Base-by-base conservation (phyloP, 1,140 invertebrate genomes). In the Parapsyche elsis region DNA sequence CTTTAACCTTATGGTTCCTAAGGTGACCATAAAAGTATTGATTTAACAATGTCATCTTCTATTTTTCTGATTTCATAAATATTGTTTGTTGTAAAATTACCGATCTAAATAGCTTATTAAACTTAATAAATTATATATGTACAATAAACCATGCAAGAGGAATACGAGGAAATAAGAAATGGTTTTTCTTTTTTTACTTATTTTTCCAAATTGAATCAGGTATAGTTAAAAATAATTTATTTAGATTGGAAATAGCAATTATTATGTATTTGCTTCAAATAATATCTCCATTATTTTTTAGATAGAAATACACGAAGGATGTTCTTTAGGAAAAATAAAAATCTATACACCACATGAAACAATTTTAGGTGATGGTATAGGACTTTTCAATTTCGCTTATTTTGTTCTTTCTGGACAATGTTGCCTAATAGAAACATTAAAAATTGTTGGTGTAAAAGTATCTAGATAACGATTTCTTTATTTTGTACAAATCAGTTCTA, bases 351-450 rank as follows among this genome's bases (percentile, higher is more conserved):
- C 87, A 5, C 89, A 91, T 78, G 90, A 92, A 84, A 91, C 90
- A 0, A 84, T 93, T 19, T 84, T 92, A n/a, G 92, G 92, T 9
- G 91, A 92, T 81, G 91, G 90, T 2, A 87, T 87, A 71, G 92
- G 92, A 14, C 86, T 92, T 64, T 86, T 89, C n/a, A 91, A 92
- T 84, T 92, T 91, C 71, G 90, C 91, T 0, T 92, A 93, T 84
- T 93, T 93, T 78, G 81, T 93, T 16, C 84, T 92, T 12, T 89
- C 89, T 26, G 92, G 92, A 16, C 88, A 89, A 81, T 93, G 92
- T 84, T 87, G 89, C 81, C 85, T 93, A 83, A 91, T 93, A 26
- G 91, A 93, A 81, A 89, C 90, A 16, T 85, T 92, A 70, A 85
- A 89, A 81, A 86, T 92, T 9, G 26, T 53, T 1, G 24, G 9